Percentiles rank a stretch among this genome's conserved stretches.
Conservation (phyloP, 1,140 invertebrate species). For the Lamellibrachia luymesi region DNA sequence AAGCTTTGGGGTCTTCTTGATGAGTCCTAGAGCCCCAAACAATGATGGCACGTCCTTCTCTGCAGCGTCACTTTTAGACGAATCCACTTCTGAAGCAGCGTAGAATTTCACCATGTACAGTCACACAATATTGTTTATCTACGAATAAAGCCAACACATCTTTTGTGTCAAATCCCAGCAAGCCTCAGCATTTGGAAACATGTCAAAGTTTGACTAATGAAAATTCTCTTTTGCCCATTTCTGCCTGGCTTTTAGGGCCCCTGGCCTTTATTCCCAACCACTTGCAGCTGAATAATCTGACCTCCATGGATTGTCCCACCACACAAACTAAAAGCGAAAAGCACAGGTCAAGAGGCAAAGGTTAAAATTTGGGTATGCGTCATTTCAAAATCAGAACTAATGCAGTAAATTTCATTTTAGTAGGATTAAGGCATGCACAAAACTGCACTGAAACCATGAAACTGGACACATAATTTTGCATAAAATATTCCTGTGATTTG, state of each 20-base stretch:
- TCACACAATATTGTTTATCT: background rate
- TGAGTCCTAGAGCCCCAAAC: slow-evolving; percentile 48
- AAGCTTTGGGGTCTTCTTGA: slow-evolving; percentile 39
- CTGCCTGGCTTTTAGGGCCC: too few relatives aligned
- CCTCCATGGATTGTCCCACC: too few relatives aligned
- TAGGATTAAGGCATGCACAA: background rate
- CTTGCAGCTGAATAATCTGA: background rate
- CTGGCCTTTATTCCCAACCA: too few relatives aligned
- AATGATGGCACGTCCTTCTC: slow-evolving; percentile 39
- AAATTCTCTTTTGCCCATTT: too few relatives aligned
- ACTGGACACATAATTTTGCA: background rate
- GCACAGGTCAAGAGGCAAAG: too few relatives aligned
- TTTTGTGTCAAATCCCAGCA: too few relatives aligned
- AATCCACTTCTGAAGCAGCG: background rate
- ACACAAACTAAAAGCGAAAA: background rate
- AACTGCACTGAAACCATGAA: background rate
- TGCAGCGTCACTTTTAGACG: slow-evolving; percentile 31
- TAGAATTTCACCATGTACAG: background rate
- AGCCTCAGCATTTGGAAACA: too few relatives aligned
- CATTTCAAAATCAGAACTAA: background rate
- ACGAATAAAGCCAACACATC: too few relatives aligned
- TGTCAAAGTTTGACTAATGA: too few relatives aligned
- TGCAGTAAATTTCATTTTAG: background rate
- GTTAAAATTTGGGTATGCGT: too few relatives aligned
- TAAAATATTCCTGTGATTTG: background rate